Percentiles rank a stretch among this genome's conserved stretches.
Conservation (phyloP, 1,140 invertebrate species). For the Leptopilina clavipes region DNA sequence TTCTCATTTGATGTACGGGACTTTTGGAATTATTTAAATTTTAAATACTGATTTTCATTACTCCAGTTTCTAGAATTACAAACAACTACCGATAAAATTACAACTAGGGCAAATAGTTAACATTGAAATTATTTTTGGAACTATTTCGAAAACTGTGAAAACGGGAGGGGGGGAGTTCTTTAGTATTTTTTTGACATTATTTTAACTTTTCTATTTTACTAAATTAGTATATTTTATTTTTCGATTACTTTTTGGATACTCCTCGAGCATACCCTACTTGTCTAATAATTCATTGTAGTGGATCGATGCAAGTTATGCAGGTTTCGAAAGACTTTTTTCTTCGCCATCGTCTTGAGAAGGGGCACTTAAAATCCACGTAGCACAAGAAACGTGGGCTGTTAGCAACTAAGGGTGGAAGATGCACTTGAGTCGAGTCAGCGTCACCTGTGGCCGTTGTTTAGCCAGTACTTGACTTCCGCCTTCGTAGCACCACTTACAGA, state of each 20-base stretch:
- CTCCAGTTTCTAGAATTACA: neutral
- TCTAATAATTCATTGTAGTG: constrained; percentile 35
- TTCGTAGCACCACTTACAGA: constrained; percentile 56
- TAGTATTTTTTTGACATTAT: too few species aligned
- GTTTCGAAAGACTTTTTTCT: constrained; percentile 35
- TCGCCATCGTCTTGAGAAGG: constrained; percentile 35
- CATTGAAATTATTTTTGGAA: too few species aligned
- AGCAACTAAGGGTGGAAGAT: constrained; percentile 49
- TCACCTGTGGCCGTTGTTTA: constrained; percentile 68
- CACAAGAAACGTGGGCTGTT: constrained; percentile 48
- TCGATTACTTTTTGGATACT: too few species aligned
- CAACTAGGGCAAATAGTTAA: too few species aligned
- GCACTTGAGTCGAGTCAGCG: constrained; percentile 64
- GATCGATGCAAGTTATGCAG: constrained; percentile 32
- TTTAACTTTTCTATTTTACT: too few species aligned
- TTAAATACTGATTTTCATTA: neutral
- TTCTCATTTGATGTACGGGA: neutral
- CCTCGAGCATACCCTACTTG: too few species aligned
- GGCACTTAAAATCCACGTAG: constrained; percentile 45
- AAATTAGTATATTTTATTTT: too few species aligned
- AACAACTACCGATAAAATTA: too few species aligned
- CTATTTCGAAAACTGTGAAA: too few species aligned
- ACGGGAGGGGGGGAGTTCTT: too few species aligned
- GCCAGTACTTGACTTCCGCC: constrained; percentile 59
- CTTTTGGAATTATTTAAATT: constrained; percentile 22